Conservation (phyloP, 2,113 vertebrate genomes). For the Dasyurus viverrinus region DNA sequence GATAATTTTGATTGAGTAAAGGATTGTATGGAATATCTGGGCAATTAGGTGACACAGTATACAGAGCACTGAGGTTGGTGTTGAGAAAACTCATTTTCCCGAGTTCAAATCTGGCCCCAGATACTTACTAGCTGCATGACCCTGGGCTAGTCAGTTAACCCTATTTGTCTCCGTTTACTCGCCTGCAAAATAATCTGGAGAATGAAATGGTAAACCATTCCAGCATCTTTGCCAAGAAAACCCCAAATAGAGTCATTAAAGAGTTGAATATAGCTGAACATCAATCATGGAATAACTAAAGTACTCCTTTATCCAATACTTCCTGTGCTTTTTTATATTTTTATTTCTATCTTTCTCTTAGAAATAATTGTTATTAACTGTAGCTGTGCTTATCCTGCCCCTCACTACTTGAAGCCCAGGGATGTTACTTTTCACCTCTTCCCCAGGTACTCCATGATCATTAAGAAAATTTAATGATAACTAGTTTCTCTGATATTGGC, state of each 20-base stretch:
- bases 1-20: not conserved
- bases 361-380: not conserved
- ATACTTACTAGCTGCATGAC: not conserved
- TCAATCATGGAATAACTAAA: not conserved
- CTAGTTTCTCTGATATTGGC: not conserved
- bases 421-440: not conserved
- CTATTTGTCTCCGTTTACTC: not conserved
- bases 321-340: not conserved
- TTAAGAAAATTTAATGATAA: not conserved
- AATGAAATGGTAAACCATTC: too few relatives aligned
- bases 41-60: not conserved
- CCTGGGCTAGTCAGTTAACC: not conserved
- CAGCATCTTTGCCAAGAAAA: too few relatives aligned
- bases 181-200: too few relatives aligned
- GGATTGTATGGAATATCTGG: not conserved
- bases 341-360: not conserved
- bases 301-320: not conserved
- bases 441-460: not conserved
- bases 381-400: not conserved
- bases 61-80: not conserved
- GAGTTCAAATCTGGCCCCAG: conserved; percentile 10
- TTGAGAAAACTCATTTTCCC: not conserved
- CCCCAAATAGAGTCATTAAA: too few relatives aligned
- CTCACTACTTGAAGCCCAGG: not conserved
- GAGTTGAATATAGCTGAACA: too few relatives aligned